Conservation (phyloP, 2,113 vertebrate species). For the Thamnaconus septentrionalis region DNA sequence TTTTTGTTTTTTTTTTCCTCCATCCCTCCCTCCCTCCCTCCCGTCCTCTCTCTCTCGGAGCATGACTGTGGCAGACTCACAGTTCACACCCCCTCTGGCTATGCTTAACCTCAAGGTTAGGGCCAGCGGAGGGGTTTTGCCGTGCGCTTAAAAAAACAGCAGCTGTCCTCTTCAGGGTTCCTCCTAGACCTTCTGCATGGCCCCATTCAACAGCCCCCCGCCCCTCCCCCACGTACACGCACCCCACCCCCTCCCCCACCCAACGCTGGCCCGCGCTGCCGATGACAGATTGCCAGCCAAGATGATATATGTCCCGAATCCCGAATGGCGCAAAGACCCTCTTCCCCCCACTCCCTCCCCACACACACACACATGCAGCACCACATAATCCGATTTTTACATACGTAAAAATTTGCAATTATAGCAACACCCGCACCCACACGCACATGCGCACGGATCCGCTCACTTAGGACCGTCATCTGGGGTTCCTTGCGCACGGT, state of each 20-base stretch:
- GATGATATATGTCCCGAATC: slow-evolving; percentile 44
- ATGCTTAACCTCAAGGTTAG: slow-evolving; percentile 70
- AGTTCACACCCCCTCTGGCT: slow-evolving; percentile 67
- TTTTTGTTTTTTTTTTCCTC: too few species aligned
- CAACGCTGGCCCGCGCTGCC: slow-evolving; percentile 29
- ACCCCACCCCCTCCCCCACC: slow-evolving; percentile 31
- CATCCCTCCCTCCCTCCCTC: too few species aligned
- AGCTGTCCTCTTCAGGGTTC: slow-evolving; percentile 52
- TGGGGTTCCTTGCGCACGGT: slow-evolving; percentile 29
- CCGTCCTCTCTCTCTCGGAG: slow-evolving; percentile 15
- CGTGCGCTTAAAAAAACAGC: slow-evolving; percentile 46
- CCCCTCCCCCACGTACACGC: slow-evolving; percentile 24
- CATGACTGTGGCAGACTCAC: slow-evolving; percentile 60
- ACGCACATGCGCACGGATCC: slow-evolving; percentile 16
- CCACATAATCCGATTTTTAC: neutral
- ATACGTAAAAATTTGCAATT: slow-evolving; percentile 24
- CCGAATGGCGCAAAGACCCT: slow-evolving; percentile 23
- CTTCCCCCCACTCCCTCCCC: slow-evolving; percentile 9
- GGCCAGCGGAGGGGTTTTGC: slow-evolving; percentile 46
- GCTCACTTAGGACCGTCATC: slow-evolving; percentile 23
- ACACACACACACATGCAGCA: slow-evolving; percentile 22
- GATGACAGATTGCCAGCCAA: slow-evolving; percentile 53
- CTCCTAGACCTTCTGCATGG: slow-evolving; percentile 58
- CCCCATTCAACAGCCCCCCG: slow-evolving; percentile 35
- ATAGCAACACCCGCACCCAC: slow-evolving; percentile 19